Evolutionary conservation across 2,797 vertebrate genomes (phyloP).

Genomic region (Pantherophis vulpinus): DNA sequence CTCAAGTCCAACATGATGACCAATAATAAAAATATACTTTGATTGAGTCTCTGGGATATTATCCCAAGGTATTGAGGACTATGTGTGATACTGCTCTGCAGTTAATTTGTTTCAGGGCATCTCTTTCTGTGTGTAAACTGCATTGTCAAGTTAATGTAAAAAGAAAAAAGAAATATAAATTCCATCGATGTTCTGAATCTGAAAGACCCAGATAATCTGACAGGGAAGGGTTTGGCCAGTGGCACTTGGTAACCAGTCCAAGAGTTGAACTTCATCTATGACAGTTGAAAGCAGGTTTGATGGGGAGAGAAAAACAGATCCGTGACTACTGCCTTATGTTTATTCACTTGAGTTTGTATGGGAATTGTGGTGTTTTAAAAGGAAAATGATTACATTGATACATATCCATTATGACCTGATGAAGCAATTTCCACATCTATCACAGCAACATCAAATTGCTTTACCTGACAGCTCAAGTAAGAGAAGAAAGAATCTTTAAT

Average conservation of each 20-base stretch:
- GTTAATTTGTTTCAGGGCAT: conserved; percentile 29
- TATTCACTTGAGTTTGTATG: background rate
- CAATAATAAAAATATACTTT: conserved; percentile 36
- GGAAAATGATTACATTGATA: background rate
- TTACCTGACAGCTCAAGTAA: background rate
- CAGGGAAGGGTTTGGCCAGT: background rate
- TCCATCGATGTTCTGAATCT: background rate
- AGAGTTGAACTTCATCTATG: background rate
- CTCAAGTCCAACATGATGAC: conserved; percentile 37
- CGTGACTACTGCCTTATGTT: background rate
- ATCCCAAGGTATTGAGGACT: conserved; percentile 30
- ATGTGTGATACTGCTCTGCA: conserved; percentile 30
- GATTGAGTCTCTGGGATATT: conserved; percentile 32
- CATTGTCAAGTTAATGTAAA: background rate
- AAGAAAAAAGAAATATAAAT: background rate
- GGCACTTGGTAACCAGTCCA: background rate
- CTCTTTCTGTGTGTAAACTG: background rate
- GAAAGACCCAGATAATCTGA: background rate
- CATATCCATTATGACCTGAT: background rate
- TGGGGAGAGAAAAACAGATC: background rate
- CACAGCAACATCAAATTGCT: background rate
- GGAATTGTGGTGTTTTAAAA: background rate
- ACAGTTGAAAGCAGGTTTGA: background rate
- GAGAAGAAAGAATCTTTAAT: background rate
- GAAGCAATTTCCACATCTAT: background rate